Conservation (phyloP, 2,113 vertebrate genomes). For the Corythoichthys intestinalis region DNA sequence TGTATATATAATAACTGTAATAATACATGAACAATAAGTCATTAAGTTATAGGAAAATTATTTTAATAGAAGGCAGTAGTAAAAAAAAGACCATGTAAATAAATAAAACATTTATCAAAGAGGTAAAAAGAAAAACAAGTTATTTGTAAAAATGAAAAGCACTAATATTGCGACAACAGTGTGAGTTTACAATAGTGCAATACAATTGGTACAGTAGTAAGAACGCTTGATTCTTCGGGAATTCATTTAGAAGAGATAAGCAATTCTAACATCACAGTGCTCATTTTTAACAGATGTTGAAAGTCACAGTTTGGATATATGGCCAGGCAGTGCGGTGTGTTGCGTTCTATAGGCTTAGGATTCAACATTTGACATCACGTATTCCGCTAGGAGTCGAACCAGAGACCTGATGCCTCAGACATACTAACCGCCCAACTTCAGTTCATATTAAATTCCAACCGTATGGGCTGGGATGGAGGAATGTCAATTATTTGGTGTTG, state of each 20-base stretch:
- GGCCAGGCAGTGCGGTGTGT: slow-evolving; percentile 35
- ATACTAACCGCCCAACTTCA: slow-evolving; percentile 12
- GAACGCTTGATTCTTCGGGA: slow-evolving; percentile 38
- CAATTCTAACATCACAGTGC: slow-evolving; percentile 12
- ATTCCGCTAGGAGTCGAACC: neutral
- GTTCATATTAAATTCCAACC: slow-evolving; percentile 14
- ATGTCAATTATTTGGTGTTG: slow-evolving; percentile 67
- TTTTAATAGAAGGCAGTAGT: slow-evolving; percentile 72
- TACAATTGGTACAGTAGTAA: slow-evolving; percentile 62
- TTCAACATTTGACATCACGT: neutral
- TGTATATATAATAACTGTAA: neutral
- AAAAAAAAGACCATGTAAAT: slow-evolving; percentile 51
- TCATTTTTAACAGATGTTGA: neutral
- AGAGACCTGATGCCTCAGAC: neutral
- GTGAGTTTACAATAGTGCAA: slow-evolving; percentile 70
- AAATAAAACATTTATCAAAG: slow-evolving; percentile 57
- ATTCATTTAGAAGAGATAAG: slow-evolving; percentile 5
- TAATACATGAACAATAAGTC: neutral
- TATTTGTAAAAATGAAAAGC: slow-evolving; percentile 54
- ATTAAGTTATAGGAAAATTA: slow-evolving; percentile 31
- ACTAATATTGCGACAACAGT: slow-evolving; percentile 49
- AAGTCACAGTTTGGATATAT: slow-evolving; percentile 35
- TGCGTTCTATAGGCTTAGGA: neutral
- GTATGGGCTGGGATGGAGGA: slow-evolving; percentile 37
- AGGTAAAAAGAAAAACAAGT: slow-evolving; percentile 51